A percentile compares a stretch with the other conserved stretches of the same genome.
These are phyloP conservation scores for Streblospio benedicti DNA, from an alignment of 1,140 invertebrate species.

Conservation along the genomic window DNA sequence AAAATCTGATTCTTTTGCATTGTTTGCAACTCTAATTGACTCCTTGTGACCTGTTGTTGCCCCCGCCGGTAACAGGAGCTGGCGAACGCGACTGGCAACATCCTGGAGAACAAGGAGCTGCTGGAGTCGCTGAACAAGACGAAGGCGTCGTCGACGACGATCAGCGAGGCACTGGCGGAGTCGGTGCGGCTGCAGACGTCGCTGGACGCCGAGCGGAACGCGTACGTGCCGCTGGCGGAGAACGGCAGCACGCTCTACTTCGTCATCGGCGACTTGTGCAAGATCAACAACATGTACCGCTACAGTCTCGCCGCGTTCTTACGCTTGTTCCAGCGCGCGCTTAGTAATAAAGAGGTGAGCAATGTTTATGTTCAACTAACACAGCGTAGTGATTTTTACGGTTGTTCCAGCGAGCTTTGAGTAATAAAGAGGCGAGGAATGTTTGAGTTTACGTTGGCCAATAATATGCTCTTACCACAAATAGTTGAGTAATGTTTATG, in stretches of 20 bases:
- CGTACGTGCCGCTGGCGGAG: constrained; percentile 66
- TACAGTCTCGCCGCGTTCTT: constrained; percentile 67
- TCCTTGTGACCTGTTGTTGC: too few species aligned
- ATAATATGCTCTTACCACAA: too few species aligned
- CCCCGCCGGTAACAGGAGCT: too few species aligned
- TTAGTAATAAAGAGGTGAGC: constrained; percentile 42
- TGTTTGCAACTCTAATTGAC: too few species aligned
- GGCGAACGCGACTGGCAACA: constrained; percentile 71
- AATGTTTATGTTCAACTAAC: too few species aligned
- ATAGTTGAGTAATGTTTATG: too few species aligned
- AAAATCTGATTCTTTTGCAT: too few species aligned
- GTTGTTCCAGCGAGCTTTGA: too few species aligned
- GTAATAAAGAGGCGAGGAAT: too few species aligned
- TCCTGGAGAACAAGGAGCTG: constrained; percentile 78
- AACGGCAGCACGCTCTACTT: constrained; percentile 72
- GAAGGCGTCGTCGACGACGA: constrained; percentile 78
- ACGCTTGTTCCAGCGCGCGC: constrained; percentile 62
- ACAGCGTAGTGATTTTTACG: too few species aligned
- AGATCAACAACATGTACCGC: constrained; percentile 68
- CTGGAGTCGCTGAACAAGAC: constrained; percentile 83
- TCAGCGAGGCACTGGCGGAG: constrained; percentile 68
- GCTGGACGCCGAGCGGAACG: constrained; percentile 64
- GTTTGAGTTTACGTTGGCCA: too few species aligned
- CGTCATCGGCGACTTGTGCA: constrained; percentile 58
- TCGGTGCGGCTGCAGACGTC: constrained; percentile 60